Percentiles rank a stretch among this genome's conserved stretches.
These are phyloP conservation scores for Phocoena phocoena DNA, from an alignment of 2,113 vertebrate species.

Conservation along the genomic window DNA sequence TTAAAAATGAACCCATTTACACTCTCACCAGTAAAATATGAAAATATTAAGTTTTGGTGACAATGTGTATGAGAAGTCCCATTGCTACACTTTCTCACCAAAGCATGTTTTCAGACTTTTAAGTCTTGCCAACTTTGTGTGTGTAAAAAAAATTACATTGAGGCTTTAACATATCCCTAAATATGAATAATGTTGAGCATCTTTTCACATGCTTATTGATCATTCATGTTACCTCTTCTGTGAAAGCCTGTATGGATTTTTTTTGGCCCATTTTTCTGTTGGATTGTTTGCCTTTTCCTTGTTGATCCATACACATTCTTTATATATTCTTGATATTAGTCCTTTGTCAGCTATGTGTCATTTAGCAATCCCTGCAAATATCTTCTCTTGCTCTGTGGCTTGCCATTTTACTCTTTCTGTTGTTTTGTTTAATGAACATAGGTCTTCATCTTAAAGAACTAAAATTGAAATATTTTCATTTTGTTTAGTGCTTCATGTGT, in stretches of 20 bases:
- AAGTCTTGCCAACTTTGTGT: background rate
- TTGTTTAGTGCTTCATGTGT: background rate
- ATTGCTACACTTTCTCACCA: background rate
- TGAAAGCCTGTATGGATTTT: background rate
- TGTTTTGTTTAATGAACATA: slow-evolving; percentile 6
- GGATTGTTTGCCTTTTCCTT: background rate
- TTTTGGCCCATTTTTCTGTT: background rate
- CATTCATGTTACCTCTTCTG: background rate
- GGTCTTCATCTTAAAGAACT: background rate
- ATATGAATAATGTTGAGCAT: background rate
- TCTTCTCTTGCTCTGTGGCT: background rate
- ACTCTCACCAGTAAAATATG: background rate
- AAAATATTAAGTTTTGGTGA: background rate
- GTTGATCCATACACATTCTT: background rate
- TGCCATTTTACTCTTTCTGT: background rate
- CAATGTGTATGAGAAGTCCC: background rate
- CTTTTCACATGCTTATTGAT: background rate
- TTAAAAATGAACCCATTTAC: background rate
- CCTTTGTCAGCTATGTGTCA: background rate
- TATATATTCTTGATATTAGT: background rate
- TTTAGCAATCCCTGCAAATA: background rate
- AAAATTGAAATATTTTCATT: background rate
- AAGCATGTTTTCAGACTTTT: background rate
- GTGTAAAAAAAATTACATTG: background rate
- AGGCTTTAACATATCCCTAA: background rate